Conservation (phyloP, 1,140 invertebrate genomes). For the Brachionus calyciflorus region DNA sequence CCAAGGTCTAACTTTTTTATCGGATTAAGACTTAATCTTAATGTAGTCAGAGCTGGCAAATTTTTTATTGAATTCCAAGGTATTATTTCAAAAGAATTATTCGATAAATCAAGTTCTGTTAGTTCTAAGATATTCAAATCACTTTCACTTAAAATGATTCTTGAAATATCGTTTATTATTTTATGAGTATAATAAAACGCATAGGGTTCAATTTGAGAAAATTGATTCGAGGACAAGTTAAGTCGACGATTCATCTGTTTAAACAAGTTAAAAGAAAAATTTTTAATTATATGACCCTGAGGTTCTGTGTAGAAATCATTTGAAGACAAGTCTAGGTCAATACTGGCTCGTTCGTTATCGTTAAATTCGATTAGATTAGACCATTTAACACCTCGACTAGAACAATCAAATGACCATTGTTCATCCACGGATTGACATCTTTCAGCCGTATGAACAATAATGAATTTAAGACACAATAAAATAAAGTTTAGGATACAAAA, state of each 20-base stretch:
- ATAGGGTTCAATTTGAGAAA: background rate
- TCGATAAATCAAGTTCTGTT: constrained; percentile 10
- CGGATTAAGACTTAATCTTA: constrained; percentile 16
- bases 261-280: constrained; percentile 4
- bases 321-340: background rate
- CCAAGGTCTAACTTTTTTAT: background rate
- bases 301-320: background rate
- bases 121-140: background rate
- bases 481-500: too few species aligned
- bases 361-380: background rate
- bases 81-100: constrained; percentile 33
- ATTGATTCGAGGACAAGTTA: constrained; percentile 26
- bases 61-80: constrained; percentile 30
- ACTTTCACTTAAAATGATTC: background rate
- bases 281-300: background rate
- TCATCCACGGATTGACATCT: background rate
- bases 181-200: constrained; percentile 12
- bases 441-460: too few species aligned
- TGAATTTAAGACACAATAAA: too few species aligned
- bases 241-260: background rate
- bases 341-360: background rate
- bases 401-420: constrained; percentile 10
- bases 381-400: background rate
- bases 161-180: background rate
- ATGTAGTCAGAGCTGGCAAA: background rate